A percentile compares a stretch with the other conserved stretches of the same genome.
phyloP scores from a whole-genome alignment of 2,888 invertebrate species.

The Norana najaformis region DNA sequence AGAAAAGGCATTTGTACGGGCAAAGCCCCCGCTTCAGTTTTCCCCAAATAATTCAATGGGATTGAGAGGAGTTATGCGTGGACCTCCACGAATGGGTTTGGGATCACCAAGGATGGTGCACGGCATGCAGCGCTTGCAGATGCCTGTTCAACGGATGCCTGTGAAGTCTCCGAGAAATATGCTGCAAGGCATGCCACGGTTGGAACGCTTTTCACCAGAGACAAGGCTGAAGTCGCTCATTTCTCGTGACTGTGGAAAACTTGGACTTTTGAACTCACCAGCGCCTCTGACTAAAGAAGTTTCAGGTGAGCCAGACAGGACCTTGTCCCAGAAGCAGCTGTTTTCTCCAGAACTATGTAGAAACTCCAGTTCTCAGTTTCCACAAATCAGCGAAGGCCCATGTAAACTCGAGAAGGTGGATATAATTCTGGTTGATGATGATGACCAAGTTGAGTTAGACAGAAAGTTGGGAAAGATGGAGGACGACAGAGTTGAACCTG shows the following conservation, averaged over 20 bases:
- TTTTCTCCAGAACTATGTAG: neutral
- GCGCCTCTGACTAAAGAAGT: slow-evolving; percentile 5
- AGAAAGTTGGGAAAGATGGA: neutral
- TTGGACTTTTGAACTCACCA: neutral
- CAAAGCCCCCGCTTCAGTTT: neutral
- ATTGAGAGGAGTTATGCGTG: neutral
- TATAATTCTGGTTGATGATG: neutral
- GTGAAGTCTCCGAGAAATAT: neutral
- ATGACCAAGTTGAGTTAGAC: neutral
- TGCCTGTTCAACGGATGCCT: neutral
- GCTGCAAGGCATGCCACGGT: neutral
- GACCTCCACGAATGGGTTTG: neutral
- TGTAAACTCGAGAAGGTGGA: neutral
- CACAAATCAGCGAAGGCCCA: neutral
- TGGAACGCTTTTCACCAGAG: neutral
- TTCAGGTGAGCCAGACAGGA: neutral
- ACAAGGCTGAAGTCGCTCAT: neutral
- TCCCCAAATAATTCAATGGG: neutral
- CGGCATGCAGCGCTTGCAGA: neutral
- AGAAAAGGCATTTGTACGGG: neutral
- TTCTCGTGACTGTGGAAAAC: neutral
- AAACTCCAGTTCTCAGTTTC: neutral
- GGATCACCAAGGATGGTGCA: neutral
- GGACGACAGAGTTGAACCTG: neutral
- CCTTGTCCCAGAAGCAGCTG: neutral